These are phyloP conservation scores for Hybognathus amarus DNA, from an alignment of 2,797 vertebrate genomes.

Conservation along the genomic window DNA sequence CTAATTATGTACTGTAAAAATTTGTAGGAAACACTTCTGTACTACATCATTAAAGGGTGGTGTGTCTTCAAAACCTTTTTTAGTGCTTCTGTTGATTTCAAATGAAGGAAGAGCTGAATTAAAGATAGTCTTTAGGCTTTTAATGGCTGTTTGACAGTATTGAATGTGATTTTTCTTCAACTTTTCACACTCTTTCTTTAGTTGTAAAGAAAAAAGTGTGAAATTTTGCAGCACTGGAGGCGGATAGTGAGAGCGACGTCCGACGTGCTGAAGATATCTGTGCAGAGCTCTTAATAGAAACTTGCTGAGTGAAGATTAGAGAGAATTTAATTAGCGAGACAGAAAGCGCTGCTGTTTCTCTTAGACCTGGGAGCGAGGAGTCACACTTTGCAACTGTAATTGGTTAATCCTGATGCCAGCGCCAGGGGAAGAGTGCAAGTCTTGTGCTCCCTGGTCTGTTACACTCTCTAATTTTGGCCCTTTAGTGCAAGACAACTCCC, in stretches of 20 bases:
- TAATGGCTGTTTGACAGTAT: conserved; percentile 3
- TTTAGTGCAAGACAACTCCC: conserved; percentile 27
- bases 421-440: conserved; percentile 22
- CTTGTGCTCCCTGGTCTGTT: conserved; percentile 42
- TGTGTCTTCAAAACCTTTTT: not conserved
- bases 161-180: not conserved
- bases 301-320: conserved; percentile 37
- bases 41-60: not conserved
- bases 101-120: not conserved
- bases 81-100: not conserved
- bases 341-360: conserved; percentile 38
- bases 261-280: conserved; percentile 45
- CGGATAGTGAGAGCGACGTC: not conserved
- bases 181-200: conserved; percentile 17
- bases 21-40: too few species aligned
- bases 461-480: conserved; percentile 45
- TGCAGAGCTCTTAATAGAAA: conserved; percentile 44
- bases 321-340: conserved; percentile 48
- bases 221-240: conserved; percentile 14
- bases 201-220: not conserved
- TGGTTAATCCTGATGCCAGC: conserved; percentile 66
- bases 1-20: not conserved
- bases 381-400: conserved; percentile 63
- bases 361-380: conserved; percentile 33
- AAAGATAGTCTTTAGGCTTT: not conserved